These are phyloP conservation scores for Busseola fusca DNA, from an alignment of 2,888 invertebrate species.

Conservation along the genomic window DNA sequence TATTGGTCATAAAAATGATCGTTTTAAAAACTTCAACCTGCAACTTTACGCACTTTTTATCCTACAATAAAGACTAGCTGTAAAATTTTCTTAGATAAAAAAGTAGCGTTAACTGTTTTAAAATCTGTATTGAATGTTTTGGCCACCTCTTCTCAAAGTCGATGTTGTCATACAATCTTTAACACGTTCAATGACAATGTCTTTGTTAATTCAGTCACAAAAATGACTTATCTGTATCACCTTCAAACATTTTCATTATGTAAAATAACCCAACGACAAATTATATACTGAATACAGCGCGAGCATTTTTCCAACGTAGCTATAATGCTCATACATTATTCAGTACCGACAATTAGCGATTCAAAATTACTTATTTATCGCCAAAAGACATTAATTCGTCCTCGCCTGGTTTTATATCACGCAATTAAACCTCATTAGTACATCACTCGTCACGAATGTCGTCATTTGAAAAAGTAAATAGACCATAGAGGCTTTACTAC, in stretches of 20 bases:
- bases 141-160: constrained; percentile 39
- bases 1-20: constrained; percentile 42
- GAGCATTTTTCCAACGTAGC: constrained; percentile 48
- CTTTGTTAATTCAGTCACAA: constrained; percentile 48
- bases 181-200: constrained; percentile 40
- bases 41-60: constrained; percentile 46
- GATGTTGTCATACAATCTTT: constrained; percentile 18
- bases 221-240: constrained; percentile 55
- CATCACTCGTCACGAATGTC: constrained; percentile 73
- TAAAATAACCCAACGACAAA: constrained; percentile 58
- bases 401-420: constrained; percentile 57
- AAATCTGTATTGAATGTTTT: constrained; percentile 19
- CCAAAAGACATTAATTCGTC: constrained; percentile 60
- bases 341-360: constrained; percentile 64
- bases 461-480: constrained; percentile 77
- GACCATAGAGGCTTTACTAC: constrained; percentile 72
- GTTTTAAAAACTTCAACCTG: constrained; percentile 33
- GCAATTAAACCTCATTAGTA: constrained; percentile 66
- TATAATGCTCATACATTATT: constrained; percentile 63
- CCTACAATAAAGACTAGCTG: constrained; percentile 11
- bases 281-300: constrained; percentile 52
- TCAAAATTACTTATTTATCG: constrained; percentile 68
- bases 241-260: constrained; percentile 63
- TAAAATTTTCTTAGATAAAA: constrained; percentile 22
- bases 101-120: constrained; percentile 1